Conservation (phyloP, 1,140 invertebrate genomes). For the Drosophila funebris region DNA sequence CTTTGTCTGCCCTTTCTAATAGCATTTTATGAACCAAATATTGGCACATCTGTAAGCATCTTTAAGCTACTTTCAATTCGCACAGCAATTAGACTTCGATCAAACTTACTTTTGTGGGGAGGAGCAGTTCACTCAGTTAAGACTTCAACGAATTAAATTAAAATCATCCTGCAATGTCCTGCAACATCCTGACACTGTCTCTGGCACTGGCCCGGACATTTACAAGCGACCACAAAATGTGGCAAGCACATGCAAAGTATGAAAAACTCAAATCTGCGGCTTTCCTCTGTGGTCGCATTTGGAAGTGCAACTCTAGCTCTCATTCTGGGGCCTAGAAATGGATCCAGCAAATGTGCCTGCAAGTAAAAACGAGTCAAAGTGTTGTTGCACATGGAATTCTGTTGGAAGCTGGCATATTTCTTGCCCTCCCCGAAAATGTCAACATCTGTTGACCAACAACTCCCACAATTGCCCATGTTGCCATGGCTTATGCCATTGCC, state of each 20-base stretch:
- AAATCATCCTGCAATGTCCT: background rate
- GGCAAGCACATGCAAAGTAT: constrained; percentile 5
- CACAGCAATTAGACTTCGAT: background rate
- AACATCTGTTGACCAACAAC: background rate
- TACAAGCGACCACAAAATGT: constrained; percentile 1
- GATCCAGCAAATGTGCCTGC: background rate
- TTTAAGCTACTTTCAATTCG: background rate
- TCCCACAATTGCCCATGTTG: background rate
- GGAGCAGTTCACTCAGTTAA: background rate
- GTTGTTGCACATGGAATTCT: background rate
- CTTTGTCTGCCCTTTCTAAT: too few species aligned
- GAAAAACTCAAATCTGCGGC: constrained; percentile 25
- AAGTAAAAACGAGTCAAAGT: background rate
- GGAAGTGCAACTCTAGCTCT: background rate
- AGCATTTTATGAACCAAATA: too few species aligned
- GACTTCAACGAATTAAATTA: background rate
- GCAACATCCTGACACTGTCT: background rate
- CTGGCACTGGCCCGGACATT: background rate
- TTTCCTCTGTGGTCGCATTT: background rate
- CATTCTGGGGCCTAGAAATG: background rate
- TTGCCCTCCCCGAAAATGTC: background rate
- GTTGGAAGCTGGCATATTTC: background rate
- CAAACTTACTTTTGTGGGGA: background rate
- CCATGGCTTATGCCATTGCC: background rate
- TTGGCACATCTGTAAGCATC: background rate